These are phyloP conservation scores for Drosophila repletoides DNA, from an alignment of 1,140 invertebrate species.

Conservation along the genomic window DNA sequence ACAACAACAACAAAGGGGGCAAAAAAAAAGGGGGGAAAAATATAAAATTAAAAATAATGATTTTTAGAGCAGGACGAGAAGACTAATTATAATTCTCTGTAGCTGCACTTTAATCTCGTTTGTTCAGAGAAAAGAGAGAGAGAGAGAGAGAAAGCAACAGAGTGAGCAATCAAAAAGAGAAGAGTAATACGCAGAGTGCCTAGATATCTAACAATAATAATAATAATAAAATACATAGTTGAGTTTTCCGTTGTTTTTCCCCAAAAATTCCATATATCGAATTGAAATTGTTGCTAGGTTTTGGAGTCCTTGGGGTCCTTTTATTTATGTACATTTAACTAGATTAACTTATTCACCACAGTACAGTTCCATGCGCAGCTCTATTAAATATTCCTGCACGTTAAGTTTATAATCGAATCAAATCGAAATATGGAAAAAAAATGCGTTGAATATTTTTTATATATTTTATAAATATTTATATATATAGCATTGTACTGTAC, in stretches of 20 bases:
- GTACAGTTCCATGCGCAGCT: conserved; percentile 16
- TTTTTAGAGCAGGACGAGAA: conserved; percentile 66
- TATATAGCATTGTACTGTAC: conserved; percentile 39
- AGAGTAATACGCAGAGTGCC: no score
- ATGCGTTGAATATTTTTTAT: conserved; percentile 47
- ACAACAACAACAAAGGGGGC: no score
- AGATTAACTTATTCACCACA: background rate
- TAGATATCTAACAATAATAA: background rate
- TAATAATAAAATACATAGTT: no score
- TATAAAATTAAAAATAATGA: conserved; percentile 54
- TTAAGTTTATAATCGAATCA: conserved; percentile 64
- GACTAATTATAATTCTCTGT: conserved; percentile 39
- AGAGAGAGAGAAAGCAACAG: background rate
- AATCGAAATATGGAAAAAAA: no score
- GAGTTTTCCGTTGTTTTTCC: no score
- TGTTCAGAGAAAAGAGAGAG: background rate
- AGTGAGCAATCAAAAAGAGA: no score
- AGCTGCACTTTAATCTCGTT: no score
- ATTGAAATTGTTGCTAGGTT: no score
- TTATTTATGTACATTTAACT: no score
- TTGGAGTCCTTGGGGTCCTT: no score
- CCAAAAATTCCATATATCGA: no score
- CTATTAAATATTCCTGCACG: conserved; percentile 45
- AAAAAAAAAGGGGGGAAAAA: background rate
- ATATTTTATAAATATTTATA: conserved; percentile 75